Conservation (phyloP, 2,113 vertebrate species). For the Electrona antarctica region DNA sequence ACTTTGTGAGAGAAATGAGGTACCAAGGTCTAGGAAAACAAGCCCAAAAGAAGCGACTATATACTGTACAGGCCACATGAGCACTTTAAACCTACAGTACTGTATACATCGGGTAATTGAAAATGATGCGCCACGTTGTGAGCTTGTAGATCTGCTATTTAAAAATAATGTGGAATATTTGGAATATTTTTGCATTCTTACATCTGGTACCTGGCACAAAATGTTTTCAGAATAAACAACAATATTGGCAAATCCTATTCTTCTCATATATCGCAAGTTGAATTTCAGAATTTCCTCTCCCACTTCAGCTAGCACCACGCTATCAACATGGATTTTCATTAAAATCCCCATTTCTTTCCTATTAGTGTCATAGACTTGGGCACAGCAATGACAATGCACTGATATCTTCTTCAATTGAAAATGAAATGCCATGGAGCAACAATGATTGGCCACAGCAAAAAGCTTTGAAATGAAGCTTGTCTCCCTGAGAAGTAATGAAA, state of each 20-base stretch:
- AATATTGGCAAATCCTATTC: conserved; percentile 25
- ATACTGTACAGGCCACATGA: too few relatives aligned
- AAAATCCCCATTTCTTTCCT: conserved; percentile 63
- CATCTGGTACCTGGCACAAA: too few relatives aligned
- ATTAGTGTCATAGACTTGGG: conserved; percentile 60
- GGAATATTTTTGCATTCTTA: too few relatives aligned
- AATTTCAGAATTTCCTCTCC: conserved; percentile 47
- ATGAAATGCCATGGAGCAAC: conserved; percentile 74
- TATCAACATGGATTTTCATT: conserved; percentile 61
- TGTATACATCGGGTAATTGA: too few relatives aligned
- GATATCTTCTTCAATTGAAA: conserved; percentile 74
- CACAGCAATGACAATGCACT: conserved; percentile 63
- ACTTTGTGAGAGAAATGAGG: too few relatives aligned
- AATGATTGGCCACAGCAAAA: conserved; percentile 76
- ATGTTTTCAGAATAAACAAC: too few relatives aligned
- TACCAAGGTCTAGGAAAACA: too few relatives aligned
- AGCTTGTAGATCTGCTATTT: too few relatives aligned
- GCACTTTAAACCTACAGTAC: too few relatives aligned
- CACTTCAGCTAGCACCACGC: conserved; percentile 50
- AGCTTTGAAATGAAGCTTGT: conserved; percentile 76
- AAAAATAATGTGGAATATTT: too few relatives aligned
- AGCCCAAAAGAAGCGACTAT: too few relatives aligned
- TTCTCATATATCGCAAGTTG: conserved; percentile 35
- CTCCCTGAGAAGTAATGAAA: conserved; percentile 71
- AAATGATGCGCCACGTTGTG: too few relatives aligned